Base-by-base conservation (phyloP, 1,140 invertebrate species). In the Leptinotarsa lineolata region DNA sequence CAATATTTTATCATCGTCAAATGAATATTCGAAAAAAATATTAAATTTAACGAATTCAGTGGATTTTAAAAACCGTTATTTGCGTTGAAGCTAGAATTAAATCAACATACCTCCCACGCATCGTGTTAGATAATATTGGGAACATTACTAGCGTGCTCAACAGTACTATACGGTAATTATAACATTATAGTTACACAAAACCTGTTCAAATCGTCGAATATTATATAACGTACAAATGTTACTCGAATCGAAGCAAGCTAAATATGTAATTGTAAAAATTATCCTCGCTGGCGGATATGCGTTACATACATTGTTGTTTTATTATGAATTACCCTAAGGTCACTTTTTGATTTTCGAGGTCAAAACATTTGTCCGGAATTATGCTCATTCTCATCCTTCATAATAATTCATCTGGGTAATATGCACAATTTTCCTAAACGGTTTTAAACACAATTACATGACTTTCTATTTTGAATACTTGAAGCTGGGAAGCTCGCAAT, bases 251-350 rank as follows among this genome's bases (percentile, higher is more conserved):
- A 63, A 22, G 15, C 16, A 13, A 44, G 64, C 39, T 66, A 66
- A 66, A 66, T 66, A 66, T 66, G 64, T 66, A 66, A 66, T 66
- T 66, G 64, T 16, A 66, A 66, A 66, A 66, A 66, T 66, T 66
- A 44, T 39, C 16, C 64, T 66, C 39, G 64, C 22, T 66, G 64
- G n/a, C 64, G 64, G 64, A 66, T 66, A 66, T 66, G 64, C 64
- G 39, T 44, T 66, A 66, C 64, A 66, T 66, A 22, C n/a, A 39
- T 66, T 18, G n/a, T 66, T 30, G 64, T 39, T 66, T 54, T 54
- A 13, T 54, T 54, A 54, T 66, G 39, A 15, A 66, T 18, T 15
- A 18, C 20, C 44, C n/a, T 66, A 66, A 66, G 64, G 64, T 66
- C 64, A 66, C 39, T 39, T 66, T 66, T 66, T 15, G 64, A 66